Evolutionary conservation across 2,888 invertebrate genomes (phyloP).

Genomic region (Parascotia fuliginaria): DNA sequence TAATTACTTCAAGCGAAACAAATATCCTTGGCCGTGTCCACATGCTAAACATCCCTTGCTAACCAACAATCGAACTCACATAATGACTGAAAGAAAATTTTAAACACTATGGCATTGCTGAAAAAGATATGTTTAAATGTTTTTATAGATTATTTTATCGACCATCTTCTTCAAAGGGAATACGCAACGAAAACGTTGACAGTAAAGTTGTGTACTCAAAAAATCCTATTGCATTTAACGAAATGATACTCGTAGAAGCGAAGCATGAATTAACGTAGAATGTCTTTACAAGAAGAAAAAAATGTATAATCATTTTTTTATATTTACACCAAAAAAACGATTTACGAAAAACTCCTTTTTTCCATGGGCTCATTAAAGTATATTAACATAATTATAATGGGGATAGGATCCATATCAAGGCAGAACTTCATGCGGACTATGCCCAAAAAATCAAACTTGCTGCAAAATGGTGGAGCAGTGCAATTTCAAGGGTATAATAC

Average conservation of each 20-base stretch:
- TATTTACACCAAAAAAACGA: slow-evolving; percentile 81
- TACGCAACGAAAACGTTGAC: background rate
- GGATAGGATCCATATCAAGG: slow-evolving; percentile 93
- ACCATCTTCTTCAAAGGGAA: background rate
- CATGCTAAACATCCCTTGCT: slow-evolving; percentile 27
- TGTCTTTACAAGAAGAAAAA: slow-evolving; percentile 76
- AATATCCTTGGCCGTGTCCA: slow-evolving; percentile 25
- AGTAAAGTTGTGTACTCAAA: slow-evolving; percentile 56
- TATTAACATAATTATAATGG: slow-evolving; percentile 92
- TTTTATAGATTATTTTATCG: slow-evolving; percentile 85
- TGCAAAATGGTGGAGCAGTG: slow-evolving; percentile 86
- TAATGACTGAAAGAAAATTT: slow-evolving; percentile 75
- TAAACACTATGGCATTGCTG: slow-evolving; percentile 36
- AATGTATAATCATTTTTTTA: slow-evolving; percentile 88
- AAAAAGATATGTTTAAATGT: slow-evolving; percentile 72
- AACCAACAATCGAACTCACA: slow-evolving; percentile 79
- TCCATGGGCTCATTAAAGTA: no score
- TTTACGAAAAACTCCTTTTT: no score
- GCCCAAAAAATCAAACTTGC: slow-evolving; percentile 87
- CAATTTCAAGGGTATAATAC: slow-evolving; percentile 95
- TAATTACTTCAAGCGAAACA: background rate
- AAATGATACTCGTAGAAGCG: slow-evolving; percentile 61
- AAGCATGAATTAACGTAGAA: slow-evolving; percentile 87
- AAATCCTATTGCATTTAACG: slow-evolving; percentile 71
- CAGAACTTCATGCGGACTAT: slow-evolving; percentile 92